These are phyloP conservation scores for Autographa gamma DNA, from an alignment of 2,888 invertebrate species.

Conservation along the genomic window DNA sequence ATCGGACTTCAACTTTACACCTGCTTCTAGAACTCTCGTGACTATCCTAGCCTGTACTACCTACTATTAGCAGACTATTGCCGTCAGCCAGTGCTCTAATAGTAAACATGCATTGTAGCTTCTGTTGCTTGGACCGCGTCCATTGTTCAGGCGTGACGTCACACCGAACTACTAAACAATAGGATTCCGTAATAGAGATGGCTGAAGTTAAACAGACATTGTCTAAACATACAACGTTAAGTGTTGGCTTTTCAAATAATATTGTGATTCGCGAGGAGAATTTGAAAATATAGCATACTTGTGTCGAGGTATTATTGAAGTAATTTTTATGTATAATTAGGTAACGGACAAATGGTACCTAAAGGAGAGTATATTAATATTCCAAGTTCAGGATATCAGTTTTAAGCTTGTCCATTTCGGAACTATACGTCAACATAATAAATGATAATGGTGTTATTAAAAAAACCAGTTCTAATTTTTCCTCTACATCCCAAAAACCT, in stretches of 20 bases:
- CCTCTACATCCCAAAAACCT: not conserved
- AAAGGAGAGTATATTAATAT: too few species aligned
- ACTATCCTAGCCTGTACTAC: not conserved
- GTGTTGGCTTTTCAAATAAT: conserved; percentile 10
- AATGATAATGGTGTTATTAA: too few species aligned
- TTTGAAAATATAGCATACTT: not conserved
- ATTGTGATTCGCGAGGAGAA: not conserved
- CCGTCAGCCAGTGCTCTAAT: conserved; percentile 16
- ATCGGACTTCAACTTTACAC: too few species aligned
- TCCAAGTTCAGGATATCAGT: too few species aligned
- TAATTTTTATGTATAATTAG: too few species aligned
- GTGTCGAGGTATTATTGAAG: not conserved
- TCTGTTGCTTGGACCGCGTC: conserved; percentile 16
- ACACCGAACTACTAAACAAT: conserved; percentile 34
- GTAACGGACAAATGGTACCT: too few species aligned
- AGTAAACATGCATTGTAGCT: conserved; percentile 18
- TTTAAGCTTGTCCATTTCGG: too few species aligned
- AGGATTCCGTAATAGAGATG: conserved; percentile 35
- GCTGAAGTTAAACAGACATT: conserved; percentile 17
- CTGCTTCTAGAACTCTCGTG: too few species aligned
- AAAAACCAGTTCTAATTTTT: too few species aligned
- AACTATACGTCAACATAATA: too few species aligned
- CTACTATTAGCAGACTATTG: not conserved
- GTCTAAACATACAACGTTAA: conserved; percentile 15
- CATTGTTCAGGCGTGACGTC: conserved; percentile 37